Percentiles rank a stretch among this genome's conserved stretches.
These are phyloP conservation scores for Patagioenas fasciata DNA, from an alignment of 2,113 vertebrate genomes.

Conservation along the genomic window DNA sequence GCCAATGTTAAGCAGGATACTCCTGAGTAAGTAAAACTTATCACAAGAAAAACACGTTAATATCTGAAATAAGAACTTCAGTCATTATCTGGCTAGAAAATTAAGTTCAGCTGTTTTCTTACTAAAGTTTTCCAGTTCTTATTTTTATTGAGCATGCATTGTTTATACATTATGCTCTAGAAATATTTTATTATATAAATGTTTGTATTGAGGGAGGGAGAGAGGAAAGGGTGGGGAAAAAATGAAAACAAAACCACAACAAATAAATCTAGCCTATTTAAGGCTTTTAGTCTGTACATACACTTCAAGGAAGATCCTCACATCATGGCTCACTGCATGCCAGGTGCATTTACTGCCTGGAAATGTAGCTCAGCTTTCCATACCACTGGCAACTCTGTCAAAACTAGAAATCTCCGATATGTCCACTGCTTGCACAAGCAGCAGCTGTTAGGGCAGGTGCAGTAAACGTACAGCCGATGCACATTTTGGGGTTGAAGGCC, in stretches of 20 bases:
- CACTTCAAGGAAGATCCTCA: background rate
- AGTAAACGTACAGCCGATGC: background rate
- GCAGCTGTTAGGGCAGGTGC: background rate
- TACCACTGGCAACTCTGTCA: background rate
- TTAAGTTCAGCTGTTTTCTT: background rate
- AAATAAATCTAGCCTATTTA: background rate
- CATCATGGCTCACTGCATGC: background rate
- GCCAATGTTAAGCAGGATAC: background rate
- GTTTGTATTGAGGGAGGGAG: slow-evolving; percentile 28
- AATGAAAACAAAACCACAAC: background rate
- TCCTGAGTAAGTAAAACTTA: background rate
- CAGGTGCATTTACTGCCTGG: background rate
- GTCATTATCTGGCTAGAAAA: background rate
- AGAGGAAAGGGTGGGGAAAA: background rate
- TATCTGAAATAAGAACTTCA: background rate
- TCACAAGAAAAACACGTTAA: background rate
- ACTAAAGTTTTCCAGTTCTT: background rate
- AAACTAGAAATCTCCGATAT: background rate
- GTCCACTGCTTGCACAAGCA: fast-evolving
- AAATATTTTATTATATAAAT: slow-evolving; percentile 33
- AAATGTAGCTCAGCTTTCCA: background rate
- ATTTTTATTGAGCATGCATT: background rate
- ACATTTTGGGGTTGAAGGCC: background rate
- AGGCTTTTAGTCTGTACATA: background rate
- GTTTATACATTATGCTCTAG: slow-evolving; percentile 15